phyloP scores from a whole-genome alignment of 2,888 invertebrate species.

The Agapostemon virescens region DNA sequence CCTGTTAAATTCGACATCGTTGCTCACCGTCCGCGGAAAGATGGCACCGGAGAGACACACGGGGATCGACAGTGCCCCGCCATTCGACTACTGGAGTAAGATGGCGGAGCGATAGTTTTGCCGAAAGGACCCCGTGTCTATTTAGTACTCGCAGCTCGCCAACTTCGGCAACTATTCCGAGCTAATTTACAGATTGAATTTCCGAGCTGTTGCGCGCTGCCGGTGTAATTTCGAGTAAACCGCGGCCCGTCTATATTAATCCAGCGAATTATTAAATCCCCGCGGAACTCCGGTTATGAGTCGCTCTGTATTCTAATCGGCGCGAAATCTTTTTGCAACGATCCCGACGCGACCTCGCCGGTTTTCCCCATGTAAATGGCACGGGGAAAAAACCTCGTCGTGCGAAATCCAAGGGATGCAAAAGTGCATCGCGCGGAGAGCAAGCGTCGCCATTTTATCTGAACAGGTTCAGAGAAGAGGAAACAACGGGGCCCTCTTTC shows the following conservation, averaged over 20 bases:
- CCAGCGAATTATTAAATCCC: conserved; percentile 24
- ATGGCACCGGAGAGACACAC: too few relatives aligned
- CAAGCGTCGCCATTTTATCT: conserved; percentile 18
- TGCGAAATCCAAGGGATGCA: conserved; percentile 18
- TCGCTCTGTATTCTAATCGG: conserved; percentile 46
- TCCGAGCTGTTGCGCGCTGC: background rate
- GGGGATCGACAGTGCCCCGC: too few relatives aligned
- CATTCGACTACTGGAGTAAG: too few relatives aligned
- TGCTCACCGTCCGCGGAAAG: too few relatives aligned
- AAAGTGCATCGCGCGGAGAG: conserved; percentile 22
- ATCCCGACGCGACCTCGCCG: conserved; percentile 1
- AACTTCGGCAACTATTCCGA: conserved; percentile 23
- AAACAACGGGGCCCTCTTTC: background rate
- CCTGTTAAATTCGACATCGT: background rate
- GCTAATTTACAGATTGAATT: conserved; percentile 44
- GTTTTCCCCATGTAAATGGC: conserved; percentile 42
- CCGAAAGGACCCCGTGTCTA: background rate
- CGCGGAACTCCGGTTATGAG: background rate
- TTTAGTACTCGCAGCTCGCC: background rate
- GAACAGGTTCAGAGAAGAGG: conserved; percentile 8
- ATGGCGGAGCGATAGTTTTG: background rate
- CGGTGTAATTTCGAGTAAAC: background rate
- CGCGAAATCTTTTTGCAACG: conserved; percentile 30
- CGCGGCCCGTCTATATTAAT: conserved; percentile 22
- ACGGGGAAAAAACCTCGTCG: conserved; percentile 21